A percentile compares a stretch with the other conserved stretches of the same genome.
Evolutionary conservation across 2,888 invertebrate species (phyloP).

Genomic region (Macrosiphum euphorbiae): DNA sequence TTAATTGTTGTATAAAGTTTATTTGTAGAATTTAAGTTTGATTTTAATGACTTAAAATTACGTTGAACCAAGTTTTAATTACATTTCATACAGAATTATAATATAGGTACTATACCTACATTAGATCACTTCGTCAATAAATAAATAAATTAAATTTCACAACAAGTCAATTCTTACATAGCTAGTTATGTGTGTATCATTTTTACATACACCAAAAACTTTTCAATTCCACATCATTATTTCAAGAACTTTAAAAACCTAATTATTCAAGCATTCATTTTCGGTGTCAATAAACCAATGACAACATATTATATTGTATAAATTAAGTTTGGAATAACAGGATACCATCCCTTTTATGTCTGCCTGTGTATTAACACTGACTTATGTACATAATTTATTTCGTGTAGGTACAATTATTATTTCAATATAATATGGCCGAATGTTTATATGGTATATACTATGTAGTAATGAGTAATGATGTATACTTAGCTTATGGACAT

Average conservation of each 20-base stretch:
- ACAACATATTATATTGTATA: neutral
- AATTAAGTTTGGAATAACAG: neutral
- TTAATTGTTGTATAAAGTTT: neutral
- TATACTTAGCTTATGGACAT: neutral
- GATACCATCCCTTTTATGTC: neutral
- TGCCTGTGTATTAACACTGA: too few relatives aligned
- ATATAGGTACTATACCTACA: neutral
- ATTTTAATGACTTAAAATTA: neutral
- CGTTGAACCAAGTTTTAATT: constrained; percentile 12
- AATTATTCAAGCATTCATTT: neutral
- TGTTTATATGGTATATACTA: neutral
- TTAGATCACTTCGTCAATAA: neutral
- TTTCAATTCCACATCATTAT: neutral
- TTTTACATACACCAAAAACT: neutral
- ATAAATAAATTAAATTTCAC: neutral
- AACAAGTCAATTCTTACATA: neutral
- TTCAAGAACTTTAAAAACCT: neutral
- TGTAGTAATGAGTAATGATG: neutral
- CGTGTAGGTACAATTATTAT: neutral
- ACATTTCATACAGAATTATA: neutral
- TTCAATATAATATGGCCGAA: neutral
- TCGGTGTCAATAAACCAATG: neutral
- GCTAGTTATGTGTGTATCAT: neutral
- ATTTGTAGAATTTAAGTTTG: neutral
- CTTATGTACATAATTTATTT: neutral